Percentiles rank a stretch among this genome's conserved stretches.
Conservation (phyloP, 2,113 vertebrate species). For the Felis chaus region DNA sequence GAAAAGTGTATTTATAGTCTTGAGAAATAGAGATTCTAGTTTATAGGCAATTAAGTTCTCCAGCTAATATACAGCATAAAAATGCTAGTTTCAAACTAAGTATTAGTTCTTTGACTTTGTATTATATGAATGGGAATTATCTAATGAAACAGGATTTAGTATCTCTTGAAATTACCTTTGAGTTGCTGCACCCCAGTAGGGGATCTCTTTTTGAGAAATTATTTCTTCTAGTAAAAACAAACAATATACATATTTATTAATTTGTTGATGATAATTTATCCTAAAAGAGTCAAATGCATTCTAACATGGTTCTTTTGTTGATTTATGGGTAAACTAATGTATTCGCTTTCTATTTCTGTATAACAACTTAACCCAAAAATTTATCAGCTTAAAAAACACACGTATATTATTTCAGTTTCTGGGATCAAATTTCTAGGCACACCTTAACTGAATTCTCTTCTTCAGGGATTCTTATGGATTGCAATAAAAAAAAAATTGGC, state of each 20-base stretch:
- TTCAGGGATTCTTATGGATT: background rate
- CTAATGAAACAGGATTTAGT: background rate
- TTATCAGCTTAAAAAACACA: background rate
- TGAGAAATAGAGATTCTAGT: background rate
- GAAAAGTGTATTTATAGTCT: background rate
- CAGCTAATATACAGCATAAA: background rate
- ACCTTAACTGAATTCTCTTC: background rate
- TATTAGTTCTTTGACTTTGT: background rate
- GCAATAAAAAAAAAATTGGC: background rate
- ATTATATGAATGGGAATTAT: background rate
- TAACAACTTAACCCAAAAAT: background rate
- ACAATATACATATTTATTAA: background rate
- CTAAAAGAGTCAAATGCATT: background rate
- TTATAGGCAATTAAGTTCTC: background rate
- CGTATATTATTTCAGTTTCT: background rate
- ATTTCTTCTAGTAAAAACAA: background rate
- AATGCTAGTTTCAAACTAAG: background rate
- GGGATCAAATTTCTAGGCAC: background rate
- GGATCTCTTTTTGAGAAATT: background rate
- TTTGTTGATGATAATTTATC: background rate
- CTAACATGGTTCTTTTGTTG: background rate
- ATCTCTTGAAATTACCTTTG: background rate
- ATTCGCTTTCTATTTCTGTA: background rate
- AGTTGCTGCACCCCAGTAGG: background rate
- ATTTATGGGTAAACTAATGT: background rate